These are phyloP conservation scores for Anomalospiza imberbis DNA, from an alignment of 2,797 vertebrate species.

Conservation along the genomic window DNA sequence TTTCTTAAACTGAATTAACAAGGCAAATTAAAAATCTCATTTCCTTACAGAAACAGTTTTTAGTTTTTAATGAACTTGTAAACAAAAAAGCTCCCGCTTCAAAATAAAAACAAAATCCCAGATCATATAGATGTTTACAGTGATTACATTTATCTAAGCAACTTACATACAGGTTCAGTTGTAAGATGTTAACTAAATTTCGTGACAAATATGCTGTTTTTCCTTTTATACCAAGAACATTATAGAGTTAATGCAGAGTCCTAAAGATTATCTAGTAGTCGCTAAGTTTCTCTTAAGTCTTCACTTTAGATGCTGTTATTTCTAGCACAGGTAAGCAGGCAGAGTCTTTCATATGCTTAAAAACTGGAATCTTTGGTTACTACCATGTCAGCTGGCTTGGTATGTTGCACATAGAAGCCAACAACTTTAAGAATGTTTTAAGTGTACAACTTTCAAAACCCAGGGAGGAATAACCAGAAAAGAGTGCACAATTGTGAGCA, in stretches of 20 bases:
- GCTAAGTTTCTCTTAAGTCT: slow-evolving; percentile 85
- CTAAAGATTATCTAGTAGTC: slow-evolving; percentile 94
- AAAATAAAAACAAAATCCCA: slow-evolving; percentile 84
- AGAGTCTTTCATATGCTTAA: slow-evolving; percentile 91
- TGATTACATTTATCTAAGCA: slow-evolving; percentile 89
- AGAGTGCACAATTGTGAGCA: slow-evolving; percentile 80
- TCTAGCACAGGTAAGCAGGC: slow-evolving; percentile 95
- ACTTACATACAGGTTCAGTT: slow-evolving; percentile 88
- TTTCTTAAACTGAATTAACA: slow-evolving; percentile 76
- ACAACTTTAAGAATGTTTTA: slow-evolving; percentile 83
- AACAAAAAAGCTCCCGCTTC: slow-evolving; percentile 82
- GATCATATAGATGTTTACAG: slow-evolving; percentile 85
- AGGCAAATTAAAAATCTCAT: slow-evolving; percentile 77
- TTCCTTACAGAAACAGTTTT: slow-evolving; percentile 80
- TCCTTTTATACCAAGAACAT: slow-evolving; percentile 95
- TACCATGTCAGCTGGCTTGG: slow-evolving; percentile 79
- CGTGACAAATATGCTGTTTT: slow-evolving; percentile 84
- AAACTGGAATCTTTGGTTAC: slow-evolving; percentile 87
- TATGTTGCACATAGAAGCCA: slow-evolving; percentile 77
- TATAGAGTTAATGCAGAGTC: slow-evolving; percentile 92
- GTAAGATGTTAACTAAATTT: slow-evolving; percentile 85
- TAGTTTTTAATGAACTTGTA: slow-evolving; percentile 85
- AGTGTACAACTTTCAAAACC: slow-evolving; percentile 83
- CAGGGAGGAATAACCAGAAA: slow-evolving; percentile 78
- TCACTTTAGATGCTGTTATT: slow-evolving; percentile 88